Conservation (phyloP, 2,113 vertebrate genomes). For the Brachypodius melanocephalos region DNA sequence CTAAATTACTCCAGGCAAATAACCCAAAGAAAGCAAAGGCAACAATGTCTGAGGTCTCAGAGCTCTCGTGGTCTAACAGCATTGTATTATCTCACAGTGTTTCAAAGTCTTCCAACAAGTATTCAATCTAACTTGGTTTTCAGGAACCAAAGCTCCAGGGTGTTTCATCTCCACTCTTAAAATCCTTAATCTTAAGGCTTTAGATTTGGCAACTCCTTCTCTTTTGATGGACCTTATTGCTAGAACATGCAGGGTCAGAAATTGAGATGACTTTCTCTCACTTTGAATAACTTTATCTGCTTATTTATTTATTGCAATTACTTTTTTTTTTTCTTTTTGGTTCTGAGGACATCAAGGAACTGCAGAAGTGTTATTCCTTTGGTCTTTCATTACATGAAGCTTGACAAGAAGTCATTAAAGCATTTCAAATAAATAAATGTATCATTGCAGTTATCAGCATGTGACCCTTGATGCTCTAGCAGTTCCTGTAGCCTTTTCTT, state of each 20-base stretch:
- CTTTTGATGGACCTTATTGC: constrained; percentile 3
- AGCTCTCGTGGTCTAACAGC: not conserved
- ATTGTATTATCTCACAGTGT: not conserved
- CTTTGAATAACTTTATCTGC: not conserved
- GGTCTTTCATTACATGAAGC: not conserved
- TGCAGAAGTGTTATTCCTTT: not conserved
- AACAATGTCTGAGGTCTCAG: not conserved
- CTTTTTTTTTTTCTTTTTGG: not conserved
- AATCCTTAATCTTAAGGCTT: constrained; percentile 13
- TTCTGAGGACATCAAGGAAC: not conserved
- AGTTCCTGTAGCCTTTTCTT: not conserved
- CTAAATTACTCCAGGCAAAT: not conserved
- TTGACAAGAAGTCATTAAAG: not conserved
- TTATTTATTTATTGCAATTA: constrained; percentile 29
- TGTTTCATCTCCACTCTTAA: constrained; percentile 19
- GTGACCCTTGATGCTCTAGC: not conserved
- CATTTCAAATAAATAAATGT: not conserved
- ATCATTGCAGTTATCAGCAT: not conserved
- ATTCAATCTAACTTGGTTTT: not conserved
- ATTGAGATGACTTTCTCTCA: not conserved
- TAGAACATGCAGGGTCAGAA: not conserved
- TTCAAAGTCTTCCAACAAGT: constrained; percentile 21
- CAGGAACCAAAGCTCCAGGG: not conserved
- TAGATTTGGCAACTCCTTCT: not conserved
- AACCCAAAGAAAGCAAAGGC: not conserved